A percentile compares a stretch with the other conserved stretches of the same genome.
Evolutionary conservation across 2,113 vertebrate genomes (phyloP).

Genomic region (Pseudorasbora parva): DNA sequence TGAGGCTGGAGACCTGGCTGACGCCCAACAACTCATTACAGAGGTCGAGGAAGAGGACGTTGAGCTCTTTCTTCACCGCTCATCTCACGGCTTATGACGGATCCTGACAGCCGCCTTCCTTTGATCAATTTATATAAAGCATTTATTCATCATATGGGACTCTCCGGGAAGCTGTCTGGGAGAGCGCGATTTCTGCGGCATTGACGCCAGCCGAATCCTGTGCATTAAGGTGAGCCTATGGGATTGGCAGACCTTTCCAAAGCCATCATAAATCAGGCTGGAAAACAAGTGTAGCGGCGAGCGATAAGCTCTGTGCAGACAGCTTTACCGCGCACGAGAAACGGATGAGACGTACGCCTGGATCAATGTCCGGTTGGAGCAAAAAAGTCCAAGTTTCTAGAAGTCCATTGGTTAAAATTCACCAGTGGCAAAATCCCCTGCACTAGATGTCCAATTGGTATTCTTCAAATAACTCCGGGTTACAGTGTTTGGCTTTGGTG

Average conservation of each 20-base stretch:
- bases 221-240: constrained; percentile 85
- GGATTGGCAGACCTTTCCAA: constrained; percentile 92
- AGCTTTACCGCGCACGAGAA: constrained; percentile 78
- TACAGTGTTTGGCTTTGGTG: constrained; percentile 55
- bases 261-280: constrained; percentile 89
- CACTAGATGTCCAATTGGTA: constrained; percentile 55
- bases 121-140: constrained; percentile 90
- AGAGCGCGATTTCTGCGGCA: constrained; percentile 80
- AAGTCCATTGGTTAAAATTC: constrained; percentile 69
- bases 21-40: constrained; percentile 19
- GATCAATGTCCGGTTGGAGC: constrained; percentile 81
- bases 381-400: constrained; percentile 79
- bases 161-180: constrained; percentile 67
- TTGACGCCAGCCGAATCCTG: constrained; percentile 83
- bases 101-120: constrained; percentile 72
- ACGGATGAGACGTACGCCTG: constrained; percentile 70
- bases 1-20: constrained; percentile 11
- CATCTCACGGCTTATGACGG: constrained; percentile 70
- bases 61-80: constrained; percentile 48
- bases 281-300: constrained; percentile 87
- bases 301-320: constrained; percentile 87
- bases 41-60: constrained; percentile 2
- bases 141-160: constrained; percentile 87
- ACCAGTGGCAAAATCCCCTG: constrained; percentile 71
- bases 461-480: constrained; percentile 51